Evolutionary conservation across 2,797 vertebrate species (phyloP).

Genomic region (Tapera naevia): DNA sequence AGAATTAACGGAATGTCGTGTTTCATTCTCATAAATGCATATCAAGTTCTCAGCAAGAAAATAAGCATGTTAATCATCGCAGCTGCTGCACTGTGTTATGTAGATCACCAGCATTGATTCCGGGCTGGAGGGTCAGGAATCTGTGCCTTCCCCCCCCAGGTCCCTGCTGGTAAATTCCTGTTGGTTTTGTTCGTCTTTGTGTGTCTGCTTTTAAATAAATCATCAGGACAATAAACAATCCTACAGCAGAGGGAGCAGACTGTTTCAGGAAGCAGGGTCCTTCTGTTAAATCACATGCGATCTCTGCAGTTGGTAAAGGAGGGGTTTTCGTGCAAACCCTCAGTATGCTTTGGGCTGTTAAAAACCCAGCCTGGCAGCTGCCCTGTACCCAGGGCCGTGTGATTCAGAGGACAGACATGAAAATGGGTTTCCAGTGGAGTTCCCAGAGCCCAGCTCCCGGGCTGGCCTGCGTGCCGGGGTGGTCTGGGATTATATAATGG

Average conservation of each 20-base stretch:
- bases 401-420: not conserved
- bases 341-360: not conserved
- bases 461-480: not conserved
- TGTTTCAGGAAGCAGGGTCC: not conserved
- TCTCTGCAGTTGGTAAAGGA: not conserved
- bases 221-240: not conserved
- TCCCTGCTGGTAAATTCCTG: constrained; percentile 60
- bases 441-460: not conserved
- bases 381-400: not conserved
- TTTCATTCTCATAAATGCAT: not conserved
- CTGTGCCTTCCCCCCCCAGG: too few species aligned
- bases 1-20: not conserved
- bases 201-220: constrained; percentile 45
- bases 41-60: constrained; percentile 50
- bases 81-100: constrained; percentile 3
- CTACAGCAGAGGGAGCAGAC: constrained; percentile 34
- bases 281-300: not conserved
- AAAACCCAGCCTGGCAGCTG: not conserved
- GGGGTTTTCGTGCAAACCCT: not conserved
- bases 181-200: constrained; percentile 73
- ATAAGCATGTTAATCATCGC: constrained; percentile 23
- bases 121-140: not conserved
- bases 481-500: not conserved
- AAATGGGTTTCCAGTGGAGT: not conserved
- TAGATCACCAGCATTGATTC: constrained; percentile 25